Conservation (phyloP, 1,140 invertebrate species). For the Drosophila saltans region DNA sequence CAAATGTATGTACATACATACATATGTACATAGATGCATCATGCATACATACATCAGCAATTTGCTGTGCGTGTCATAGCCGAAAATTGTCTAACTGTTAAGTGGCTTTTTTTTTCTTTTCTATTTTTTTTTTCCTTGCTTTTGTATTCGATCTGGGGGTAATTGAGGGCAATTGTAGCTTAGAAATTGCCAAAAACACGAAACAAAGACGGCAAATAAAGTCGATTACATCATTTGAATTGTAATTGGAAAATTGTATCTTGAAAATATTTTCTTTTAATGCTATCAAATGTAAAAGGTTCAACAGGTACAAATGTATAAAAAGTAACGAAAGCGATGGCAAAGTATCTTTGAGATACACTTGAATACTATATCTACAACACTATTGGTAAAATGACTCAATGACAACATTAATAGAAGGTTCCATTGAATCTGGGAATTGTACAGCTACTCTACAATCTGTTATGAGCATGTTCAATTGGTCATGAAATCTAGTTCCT, state of each 20-base stretch:
- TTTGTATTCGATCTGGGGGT: not conserved
- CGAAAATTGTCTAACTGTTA: slow-evolving; percentile 6
- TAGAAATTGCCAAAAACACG: slow-evolving; percentile 34
- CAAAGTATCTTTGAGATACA: too few relatives aligned
- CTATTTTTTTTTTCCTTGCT: not conserved
- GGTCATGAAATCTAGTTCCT: too few relatives aligned
- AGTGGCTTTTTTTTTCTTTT: not conserved
- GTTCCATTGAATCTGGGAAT: too few relatives aligned
- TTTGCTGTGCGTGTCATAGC: slow-evolving; percentile 8
- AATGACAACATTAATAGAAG: too few relatives aligned
- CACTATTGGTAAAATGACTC: too few relatives aligned
- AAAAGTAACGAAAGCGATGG: too few relatives aligned
- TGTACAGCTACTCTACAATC: too few relatives aligned
- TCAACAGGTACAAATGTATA: too few relatives aligned
- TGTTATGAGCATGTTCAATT: too few relatives aligned
- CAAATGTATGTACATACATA: not conserved
- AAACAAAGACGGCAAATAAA: not conserved
- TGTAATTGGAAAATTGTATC: slow-evolving; percentile 4
- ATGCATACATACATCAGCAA: not conserved
- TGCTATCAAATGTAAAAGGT: too few relatives aligned
- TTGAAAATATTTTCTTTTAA: too few relatives aligned
- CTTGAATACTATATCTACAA: too few relatives aligned
- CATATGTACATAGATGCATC: not conserved
- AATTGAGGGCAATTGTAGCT: slow-evolving; percentile 15
- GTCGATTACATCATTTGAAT: slow-evolving; percentile 61